A percentile compares a stretch with the other conserved stretches of the same genome.
Evolutionary conservation across 2,113 vertebrate genomes (phyloP).

Genomic region (Sigmodon hispidus): DNA sequence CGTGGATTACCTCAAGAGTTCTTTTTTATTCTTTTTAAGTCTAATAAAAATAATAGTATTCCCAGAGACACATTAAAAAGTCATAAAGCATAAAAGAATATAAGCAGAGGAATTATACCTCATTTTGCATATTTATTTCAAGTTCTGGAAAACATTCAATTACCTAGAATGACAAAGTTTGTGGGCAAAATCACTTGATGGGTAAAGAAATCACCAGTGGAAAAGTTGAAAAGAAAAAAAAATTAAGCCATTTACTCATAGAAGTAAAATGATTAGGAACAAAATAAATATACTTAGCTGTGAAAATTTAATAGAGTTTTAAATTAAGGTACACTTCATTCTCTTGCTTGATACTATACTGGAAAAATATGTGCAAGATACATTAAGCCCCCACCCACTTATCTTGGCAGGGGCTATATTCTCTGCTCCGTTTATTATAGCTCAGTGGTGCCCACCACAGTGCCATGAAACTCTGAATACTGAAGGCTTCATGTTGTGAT

Average conservation of each 20-base stretch:
- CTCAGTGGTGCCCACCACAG: not conserved
- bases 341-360: conserved; percentile 30
- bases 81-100: conserved; percentile 55
- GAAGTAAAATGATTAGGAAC: not conserved
- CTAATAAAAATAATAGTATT: conserved; percentile 59
- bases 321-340: conserved; percentile 48
- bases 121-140: conserved; percentile 44
- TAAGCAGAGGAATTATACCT: conserved; percentile 16
- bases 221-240: conserved; percentile 26
- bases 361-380: conserved; percentile 31
- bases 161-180: conserved; percentile 46
- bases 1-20: not conserved
- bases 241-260: conserved; percentile 57
- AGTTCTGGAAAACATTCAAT: conserved; percentile 55
- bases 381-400: conserved; percentile 48
- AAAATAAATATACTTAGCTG: conserved; percentile 40
- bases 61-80: conserved; percentile 40
- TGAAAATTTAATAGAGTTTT: conserved; percentile 57
- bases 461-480: not conserved
- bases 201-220: conserved; percentile 55
- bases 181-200: conserved; percentile 39
- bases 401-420: conserved; percentile 1
- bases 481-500: not conserved
- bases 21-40: conserved; percentile 19
- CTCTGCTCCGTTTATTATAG: conserved; percentile 46